phyloP scores from a whole-genome alignment of 1,140 invertebrate genomes.

The Euglossa dilemma region DNA sequence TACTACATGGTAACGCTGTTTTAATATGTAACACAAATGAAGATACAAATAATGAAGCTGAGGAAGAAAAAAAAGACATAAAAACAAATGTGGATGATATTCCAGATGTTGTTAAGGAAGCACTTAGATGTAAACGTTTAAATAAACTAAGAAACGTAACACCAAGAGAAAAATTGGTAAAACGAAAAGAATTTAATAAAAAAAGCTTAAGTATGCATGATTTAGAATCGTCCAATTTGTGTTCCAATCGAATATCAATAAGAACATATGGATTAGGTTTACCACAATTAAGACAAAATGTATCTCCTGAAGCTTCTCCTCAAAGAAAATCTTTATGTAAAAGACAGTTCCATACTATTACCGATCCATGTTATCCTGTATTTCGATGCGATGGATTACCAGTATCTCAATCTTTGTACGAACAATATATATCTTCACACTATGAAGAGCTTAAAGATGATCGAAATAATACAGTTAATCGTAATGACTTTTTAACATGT shows the following conservation, averaged over 20 bases:
- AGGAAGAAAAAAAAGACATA: conserved; percentile 72
- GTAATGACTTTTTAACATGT: conserved; percentile 18
- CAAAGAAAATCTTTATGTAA: conserved; percentile 51
- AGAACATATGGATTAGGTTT: conserved; percentile 80
- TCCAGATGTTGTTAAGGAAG: conserved; percentile 80
- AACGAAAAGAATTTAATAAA: conserved; percentile 73
- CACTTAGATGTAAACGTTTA: conserved; percentile 78
- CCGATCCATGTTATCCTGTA: conserved; percentile 89
- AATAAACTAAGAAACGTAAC: conserved; percentile 76
- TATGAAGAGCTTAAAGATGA: conserved; percentile 70
- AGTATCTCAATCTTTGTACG: conserved; percentile 88
- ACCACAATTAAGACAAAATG: conserved; percentile 74
- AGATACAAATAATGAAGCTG: conserved; percentile 74
- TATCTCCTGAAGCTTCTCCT: conserved; percentile 72
- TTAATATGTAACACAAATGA: conserved; percentile 87
- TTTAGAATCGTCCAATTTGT: conserved; percentile 69
- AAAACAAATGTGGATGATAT: conserved; percentile 75
- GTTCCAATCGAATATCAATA: conserved; percentile 68
- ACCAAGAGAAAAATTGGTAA: conserved; percentile 58
- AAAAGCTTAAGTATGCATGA: conserved; percentile 79
- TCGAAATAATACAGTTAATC: neutral
- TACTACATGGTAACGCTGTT: conserved; percentile 87
- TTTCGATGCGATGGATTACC: conserved; percentile 88
- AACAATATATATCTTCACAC: conserved; percentile 84
- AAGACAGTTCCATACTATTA: conserved; percentile 85